These are phyloP conservation scores for Marasmarcha lunaedactyla DNA, from an alignment of 2,888 invertebrate genomes.

Conservation along the genomic window DNA sequence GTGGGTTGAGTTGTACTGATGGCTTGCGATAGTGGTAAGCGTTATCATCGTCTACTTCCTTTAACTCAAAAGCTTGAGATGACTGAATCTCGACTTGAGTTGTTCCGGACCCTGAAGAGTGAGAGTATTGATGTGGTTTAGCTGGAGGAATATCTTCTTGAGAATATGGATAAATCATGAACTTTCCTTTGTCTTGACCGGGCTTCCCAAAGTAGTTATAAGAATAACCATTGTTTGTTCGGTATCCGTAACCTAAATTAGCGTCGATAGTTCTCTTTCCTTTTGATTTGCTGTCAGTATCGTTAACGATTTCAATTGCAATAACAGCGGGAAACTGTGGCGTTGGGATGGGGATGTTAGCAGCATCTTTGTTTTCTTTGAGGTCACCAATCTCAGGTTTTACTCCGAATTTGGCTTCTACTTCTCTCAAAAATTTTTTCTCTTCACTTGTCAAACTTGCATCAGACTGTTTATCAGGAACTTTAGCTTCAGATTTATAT, in stretches of 20 bases:
- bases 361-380: constrained; percentile 11
- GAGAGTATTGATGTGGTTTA: constrained; percentile 16
- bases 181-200: constrained; percentile 60
- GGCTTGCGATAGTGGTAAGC: constrained; percentile 44
- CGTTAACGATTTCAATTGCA: constrained; percentile 73
- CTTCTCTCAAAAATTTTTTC: constrained; percentile 52
- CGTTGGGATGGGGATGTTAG: constrained; percentile 10
- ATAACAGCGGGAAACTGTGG: constrained; percentile 65
- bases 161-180: constrained; percentile 78
- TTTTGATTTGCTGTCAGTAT: constrained; percentile 59
- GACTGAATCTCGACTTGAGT: constrained; percentile 65
- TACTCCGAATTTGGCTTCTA: constrained; percentile 58
- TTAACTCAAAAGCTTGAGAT: constrained; percentile 66
- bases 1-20: constrained; percentile 30
- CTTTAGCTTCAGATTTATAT: constrained; percentile 37
- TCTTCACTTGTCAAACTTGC: constrained; percentile 49
- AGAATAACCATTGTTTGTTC: constrained; percentile 61
- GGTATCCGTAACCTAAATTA: constrained; percentile 77
- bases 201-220: constrained; percentile 62
- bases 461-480: constrained; percentile 31
- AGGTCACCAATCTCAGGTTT: constrained; percentile 28
- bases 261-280: constrained; percentile 80
- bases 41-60: constrained; percentile 29
- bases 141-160: constrained; percentile 72
- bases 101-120: constrained; percentile 20